Conservation (phyloP, 2,113 vertebrate species). For the Microcebus ravelobensis region DNA sequence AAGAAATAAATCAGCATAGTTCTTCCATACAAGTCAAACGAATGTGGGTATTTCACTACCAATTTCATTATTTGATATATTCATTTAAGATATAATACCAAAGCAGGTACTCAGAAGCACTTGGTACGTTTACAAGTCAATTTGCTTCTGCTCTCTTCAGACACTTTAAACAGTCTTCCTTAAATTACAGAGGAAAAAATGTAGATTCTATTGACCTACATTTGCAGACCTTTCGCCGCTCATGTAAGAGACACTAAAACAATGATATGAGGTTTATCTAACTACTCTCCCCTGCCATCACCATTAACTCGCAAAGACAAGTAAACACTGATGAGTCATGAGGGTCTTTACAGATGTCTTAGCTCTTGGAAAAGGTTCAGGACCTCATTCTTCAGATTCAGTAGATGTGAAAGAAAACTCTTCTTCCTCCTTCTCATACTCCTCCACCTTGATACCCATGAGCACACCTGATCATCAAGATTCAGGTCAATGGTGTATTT, state of each 20-base stretch:
- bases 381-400: background rate
- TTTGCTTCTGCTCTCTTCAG: conserved; percentile 1
- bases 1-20: background rate
- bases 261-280: conserved; percentile 57
- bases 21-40: background rate
- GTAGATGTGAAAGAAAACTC: background rate
- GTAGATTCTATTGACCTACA: conserved; percentile 41
- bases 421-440: background rate
- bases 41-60: background rate
- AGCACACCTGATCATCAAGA: background rate
- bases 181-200: background rate
- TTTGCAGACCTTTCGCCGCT: conserved; percentile 47
- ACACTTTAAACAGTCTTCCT: conserved; percentile 28
- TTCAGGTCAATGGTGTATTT: background rate
- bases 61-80: conserved; percentile 45
- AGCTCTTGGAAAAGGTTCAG: conserved; percentile 28
- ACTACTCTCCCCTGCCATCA: background rate
- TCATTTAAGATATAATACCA: conserved; percentile 49
- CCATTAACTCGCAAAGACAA: conserved; percentile 35
- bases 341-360: conserved; percentile 42
- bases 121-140: background rate
- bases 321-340: conserved; percentile 66
- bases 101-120: conserved; percentile 33
- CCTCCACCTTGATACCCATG: background rate
- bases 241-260: conserved; percentile 25